These are phyloP conservation scores for Salmo trutta DNA, from an alignment of 2,797 vertebrate species.

Conservation along the genomic window DNA sequence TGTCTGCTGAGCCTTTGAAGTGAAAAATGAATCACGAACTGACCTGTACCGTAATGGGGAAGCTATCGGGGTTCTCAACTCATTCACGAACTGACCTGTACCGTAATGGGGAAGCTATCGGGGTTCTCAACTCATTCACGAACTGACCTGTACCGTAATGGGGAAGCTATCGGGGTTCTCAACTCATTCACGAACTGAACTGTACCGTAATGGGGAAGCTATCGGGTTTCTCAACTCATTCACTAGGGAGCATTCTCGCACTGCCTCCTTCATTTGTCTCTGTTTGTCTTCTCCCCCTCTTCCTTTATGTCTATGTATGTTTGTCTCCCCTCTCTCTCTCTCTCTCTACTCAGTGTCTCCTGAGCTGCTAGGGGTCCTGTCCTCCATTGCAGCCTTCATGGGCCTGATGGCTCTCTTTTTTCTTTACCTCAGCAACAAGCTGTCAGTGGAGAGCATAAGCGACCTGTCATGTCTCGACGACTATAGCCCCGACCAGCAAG, in stretches of 20 bases:
- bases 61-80: no score
- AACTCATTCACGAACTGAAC: background rate
- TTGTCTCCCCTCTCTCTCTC: conserved; percentile 4
- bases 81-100: background rate
- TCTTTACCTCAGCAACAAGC: conserved; percentile 97
- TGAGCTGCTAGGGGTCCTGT: conserved; percentile 93
- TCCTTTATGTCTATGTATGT: background rate
- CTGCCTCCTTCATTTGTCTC: background rate
- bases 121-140: background rate
- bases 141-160: background rate
- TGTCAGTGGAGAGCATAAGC: conserved; percentile 88
- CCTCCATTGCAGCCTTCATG: conserved; percentile 91
- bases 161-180: no score
- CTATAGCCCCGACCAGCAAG: conserved; percentile 81
- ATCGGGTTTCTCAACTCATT: background rate
- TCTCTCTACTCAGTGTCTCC: conserved; percentile 85
- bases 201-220: background rate
- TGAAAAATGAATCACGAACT: conserved; percentile 4
- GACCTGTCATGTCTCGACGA: conserved; percentile 82
- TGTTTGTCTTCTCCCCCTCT: conserved; percentile 17
- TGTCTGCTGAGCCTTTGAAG: conserved; percentile 51
- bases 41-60: background rate
- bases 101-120: no score
- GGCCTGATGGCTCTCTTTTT: conserved; percentile 92
- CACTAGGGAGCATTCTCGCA: background rate